Conservation (phyloP, 1,140 invertebrate species). For the Bombyx mandarina region DNA sequence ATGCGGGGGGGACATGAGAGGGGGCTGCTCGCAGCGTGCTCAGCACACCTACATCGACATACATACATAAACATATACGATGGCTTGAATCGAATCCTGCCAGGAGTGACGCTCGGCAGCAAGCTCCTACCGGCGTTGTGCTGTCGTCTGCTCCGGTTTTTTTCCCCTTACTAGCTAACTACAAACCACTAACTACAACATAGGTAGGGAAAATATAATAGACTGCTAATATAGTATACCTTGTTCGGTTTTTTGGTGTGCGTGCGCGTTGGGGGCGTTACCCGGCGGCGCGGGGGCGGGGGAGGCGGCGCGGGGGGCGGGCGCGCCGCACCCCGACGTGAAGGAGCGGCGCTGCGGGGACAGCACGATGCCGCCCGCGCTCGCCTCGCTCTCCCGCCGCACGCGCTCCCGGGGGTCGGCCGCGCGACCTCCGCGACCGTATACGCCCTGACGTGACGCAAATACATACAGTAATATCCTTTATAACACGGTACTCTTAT, state of each 20-base stretch:
- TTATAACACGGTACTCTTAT: too few species aligned
- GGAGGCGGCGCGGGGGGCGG: conserved; percentile 54
- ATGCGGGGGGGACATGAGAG: too few species aligned
- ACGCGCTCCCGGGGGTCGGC: conserved; percentile 84
- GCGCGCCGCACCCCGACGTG: conserved; percentile 85
- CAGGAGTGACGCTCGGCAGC: too few species aligned
- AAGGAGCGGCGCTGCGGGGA: conserved; percentile 84
- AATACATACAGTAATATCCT: background rate
- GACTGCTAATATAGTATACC: conserved; percentile 15
- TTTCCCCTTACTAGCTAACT: too few species aligned
- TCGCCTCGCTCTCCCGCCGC: conserved; percentile 82
- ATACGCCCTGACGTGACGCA: conserved; percentile 23
- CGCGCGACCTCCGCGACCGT: conserved; percentile 70
- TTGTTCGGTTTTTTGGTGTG: conserved; percentile 35
- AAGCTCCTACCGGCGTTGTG: too few species aligned
- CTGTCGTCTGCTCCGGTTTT: too few species aligned
- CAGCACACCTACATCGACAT: too few species aligned
- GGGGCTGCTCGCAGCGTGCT: too few species aligned
- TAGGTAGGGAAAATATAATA: too few species aligned
- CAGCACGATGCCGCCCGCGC: conserved; percentile 77
- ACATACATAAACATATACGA: background rate
- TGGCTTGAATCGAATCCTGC: background rate
- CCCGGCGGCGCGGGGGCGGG: conserved; percentile 66
- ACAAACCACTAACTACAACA: too few species aligned
- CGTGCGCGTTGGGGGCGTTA: conserved; percentile 63